phyloP scores from a whole-genome alignment of 2,888 invertebrate genomes.

The Malacosoma neustria region DNA sequence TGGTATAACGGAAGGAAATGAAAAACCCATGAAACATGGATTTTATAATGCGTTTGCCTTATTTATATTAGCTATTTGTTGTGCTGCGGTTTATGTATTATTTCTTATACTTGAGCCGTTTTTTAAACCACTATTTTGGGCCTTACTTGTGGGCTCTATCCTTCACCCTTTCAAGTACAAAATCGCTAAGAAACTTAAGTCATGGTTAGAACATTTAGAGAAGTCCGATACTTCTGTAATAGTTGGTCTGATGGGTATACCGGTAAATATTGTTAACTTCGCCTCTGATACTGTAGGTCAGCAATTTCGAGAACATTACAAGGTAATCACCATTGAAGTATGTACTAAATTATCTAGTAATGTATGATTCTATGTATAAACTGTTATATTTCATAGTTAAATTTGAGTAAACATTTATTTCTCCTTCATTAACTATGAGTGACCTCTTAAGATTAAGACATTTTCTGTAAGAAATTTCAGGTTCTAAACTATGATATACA shows the following conservation, averaged over 20 bases:
- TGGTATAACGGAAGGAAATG: conserved; percentile 83
- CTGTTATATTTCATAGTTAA: no score
- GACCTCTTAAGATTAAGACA: no score
- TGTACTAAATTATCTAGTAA: no score
- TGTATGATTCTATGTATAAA: no score
- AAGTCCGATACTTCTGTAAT: conserved; percentile 79
- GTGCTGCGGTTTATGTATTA: conserved; percentile 83
- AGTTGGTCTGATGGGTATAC: conserved; percentile 76
- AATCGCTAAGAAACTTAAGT: conserved; percentile 82
- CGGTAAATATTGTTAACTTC: conserved; percentile 84
- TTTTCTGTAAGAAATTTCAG: no score
- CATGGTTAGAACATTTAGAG: conserved; percentile 85
- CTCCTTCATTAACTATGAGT: no score
- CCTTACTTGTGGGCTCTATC: conserved; percentile 95
- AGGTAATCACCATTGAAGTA: no score
- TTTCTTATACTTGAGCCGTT: conserved; percentile 93
- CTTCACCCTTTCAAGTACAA: conserved; percentile 95
- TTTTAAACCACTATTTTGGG: conserved; percentile 96
- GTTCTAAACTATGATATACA: no score
- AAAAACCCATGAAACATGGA: conserved; percentile 94
- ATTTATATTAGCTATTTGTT: conserved; percentile 80
- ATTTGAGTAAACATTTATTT: no score
- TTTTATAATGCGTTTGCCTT: conserved; percentile 92
- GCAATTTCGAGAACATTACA: conserved; percentile 79
- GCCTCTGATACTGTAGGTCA: conserved; percentile 84